Evolutionary conservation across 2,113 vertebrate genomes (phyloP), one percentile per base, ranked within the genome.

Genomic region (Cephalopholis sonnerati): DNA sequence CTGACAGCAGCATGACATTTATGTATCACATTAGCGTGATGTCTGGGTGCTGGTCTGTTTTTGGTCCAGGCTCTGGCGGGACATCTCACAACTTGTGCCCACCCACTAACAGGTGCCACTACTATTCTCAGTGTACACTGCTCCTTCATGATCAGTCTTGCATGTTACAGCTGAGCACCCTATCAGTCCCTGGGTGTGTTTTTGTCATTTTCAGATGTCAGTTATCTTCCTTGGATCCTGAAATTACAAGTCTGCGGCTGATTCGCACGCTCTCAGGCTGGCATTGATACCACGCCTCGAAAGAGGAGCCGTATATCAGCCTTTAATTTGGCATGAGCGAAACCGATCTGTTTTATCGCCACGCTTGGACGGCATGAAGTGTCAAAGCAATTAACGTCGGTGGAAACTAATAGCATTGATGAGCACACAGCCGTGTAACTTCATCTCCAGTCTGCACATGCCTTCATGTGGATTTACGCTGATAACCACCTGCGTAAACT

Each of bases 321-420:
- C 82, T 82, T 80, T 91, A 78, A 90, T 91, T 94, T 90, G 89
- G 77, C 89, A 41, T n/a, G 65, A 63, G 61, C 24, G 66, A 80
- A 87, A 80, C 32, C 9, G 79, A 90, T 86, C 79, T 59, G 84
- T 78, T 87, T 79, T 71, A 87, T 86, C 77, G 77, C 76, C 77
- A 57, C 41, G 67, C 89, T 70, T 77, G 77, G 75, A 82, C 17
- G 50, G 61, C 79, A 58, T 18, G 15, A 81, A 58, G 91, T 89
- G 88, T 88, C 85, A 88, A 78, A 84, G 88, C 79, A 82, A 87
- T 91, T 90, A 74, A 36, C 64, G 2, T 6, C 1, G 51, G 48
- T 71, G 79, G 85, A 92, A 95, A 91, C 81, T 67, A 89, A 93
- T 91, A 92, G 82, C 78, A 7, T 27, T 81, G 89, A 93, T 84